Evolutionary conservation across 2,113 vertebrate species (phyloP).

Genomic region (Lamprologus speciosus): DNA sequence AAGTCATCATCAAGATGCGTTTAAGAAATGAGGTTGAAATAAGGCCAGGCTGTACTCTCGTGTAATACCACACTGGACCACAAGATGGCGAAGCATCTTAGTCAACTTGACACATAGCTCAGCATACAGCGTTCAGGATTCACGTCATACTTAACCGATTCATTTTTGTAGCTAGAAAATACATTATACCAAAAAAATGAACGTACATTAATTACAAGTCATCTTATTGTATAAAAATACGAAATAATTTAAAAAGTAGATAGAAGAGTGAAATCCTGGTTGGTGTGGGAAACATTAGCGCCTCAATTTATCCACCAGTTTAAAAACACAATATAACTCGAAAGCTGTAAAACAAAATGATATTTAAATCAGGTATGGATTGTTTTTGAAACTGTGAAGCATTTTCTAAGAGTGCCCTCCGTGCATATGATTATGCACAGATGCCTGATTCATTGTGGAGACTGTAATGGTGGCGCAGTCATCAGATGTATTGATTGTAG

Average conservation of each 20-base stretch:
- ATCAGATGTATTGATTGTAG: accelerated
- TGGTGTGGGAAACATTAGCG: accelerated
- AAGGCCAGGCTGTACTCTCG: background rate
- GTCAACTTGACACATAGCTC: background rate
- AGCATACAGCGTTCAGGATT: background rate
- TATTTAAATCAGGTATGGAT: accelerated
- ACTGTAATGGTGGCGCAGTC: background rate
- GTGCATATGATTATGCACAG: no score
- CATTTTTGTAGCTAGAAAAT: background rate
- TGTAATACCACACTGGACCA: background rate
- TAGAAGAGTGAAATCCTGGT: background rate
- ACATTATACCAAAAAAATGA: background rate
- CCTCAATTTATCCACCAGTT: background rate
- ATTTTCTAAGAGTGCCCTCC: background rate
- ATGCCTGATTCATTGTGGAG: background rate
- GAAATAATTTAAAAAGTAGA: background rate
- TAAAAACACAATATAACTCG: background rate
- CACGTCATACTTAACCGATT: accelerated
- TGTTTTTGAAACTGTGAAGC: background rate
- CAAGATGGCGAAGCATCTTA: background rate
- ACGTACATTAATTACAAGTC: background rate
- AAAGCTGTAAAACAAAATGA: background rate
- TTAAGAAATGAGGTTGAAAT: background rate
- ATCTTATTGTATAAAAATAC: background rate
- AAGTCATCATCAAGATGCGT: background rate